Conservation (phyloP, 2,888 invertebrate species). For the Trachelus stipa region DNA sequence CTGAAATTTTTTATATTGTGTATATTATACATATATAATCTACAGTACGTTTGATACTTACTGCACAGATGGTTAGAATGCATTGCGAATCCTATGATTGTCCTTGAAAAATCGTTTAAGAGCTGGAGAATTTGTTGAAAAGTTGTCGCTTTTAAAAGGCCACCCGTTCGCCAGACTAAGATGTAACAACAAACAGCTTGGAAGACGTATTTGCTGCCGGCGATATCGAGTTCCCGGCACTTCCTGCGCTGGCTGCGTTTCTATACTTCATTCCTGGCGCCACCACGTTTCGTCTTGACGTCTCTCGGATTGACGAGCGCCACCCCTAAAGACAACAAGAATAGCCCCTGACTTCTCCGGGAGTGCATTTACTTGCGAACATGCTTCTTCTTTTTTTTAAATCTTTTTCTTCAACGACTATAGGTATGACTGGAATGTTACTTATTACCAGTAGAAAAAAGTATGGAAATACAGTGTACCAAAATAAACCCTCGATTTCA, state of each 20-base stretch:
- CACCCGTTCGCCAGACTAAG: constrained; percentile 43
- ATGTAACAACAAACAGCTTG: constrained; percentile 57
- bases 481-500: not conserved
- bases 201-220: constrained; percentile 44
- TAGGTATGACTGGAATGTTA: not conserved
- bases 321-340: constrained; percentile 48
- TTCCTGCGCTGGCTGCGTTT: constrained; percentile 42
- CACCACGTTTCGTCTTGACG: constrained; percentile 44
- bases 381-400: not conserved
- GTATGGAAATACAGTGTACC: not conserved
- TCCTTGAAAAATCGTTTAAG: not conserved
- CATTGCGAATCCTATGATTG: not conserved
- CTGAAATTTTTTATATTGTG: not conserved
- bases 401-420: not conserved
- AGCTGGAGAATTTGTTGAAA: not conserved
- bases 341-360: constrained; percentile 38
- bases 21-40: not conserved
- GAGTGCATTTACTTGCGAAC: constrained; percentile 47
- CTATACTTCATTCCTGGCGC: constrained; percentile 35
- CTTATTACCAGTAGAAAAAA: not conserved
- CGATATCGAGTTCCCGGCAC: constrained; percentile 57
- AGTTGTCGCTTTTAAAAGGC: constrained; percentile 30
- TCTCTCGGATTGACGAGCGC: constrained; percentile 47
- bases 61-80: not conserved
- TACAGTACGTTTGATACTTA: not conserved